Evolutionary conservation across 2,888 invertebrate species (phyloP), one percentile per base, ranked within the genome.

Genomic region (Aleiodes alternator): DNA sequence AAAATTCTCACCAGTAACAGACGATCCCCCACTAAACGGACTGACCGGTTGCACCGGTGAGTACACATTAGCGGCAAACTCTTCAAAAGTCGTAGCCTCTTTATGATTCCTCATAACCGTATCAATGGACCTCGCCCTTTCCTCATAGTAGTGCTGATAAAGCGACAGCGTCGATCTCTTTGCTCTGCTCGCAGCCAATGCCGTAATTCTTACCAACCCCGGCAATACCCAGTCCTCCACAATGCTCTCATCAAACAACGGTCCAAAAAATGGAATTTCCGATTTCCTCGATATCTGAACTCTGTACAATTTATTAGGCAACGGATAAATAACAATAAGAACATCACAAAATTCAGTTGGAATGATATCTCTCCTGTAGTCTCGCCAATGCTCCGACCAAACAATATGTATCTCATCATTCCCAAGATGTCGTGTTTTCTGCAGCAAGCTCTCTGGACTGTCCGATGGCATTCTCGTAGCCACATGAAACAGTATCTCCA

Each of bases 331-430:
- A 61, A 95, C 96, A 86, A 99, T 97, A 78, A 99, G 93, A 79
- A 99, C 97, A 92, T 99, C 99, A 90, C 98, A 99, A 92, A 99
- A 99, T 91, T 99, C 98, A 11, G 99, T 99, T 72, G 99, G 98
- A 87, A 99, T 95, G 84, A 98, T 98, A 87, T 98, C 98, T 74
- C 98, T 93, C 76, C 98, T 93, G 91, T 99, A 99, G 87, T 98
- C 97, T 79, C 98, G 93, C 90, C 93, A 93, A 90, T 99, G 98
- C 88, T 99, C 99, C 69, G 98, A 98, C 99, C 99, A 99, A 43
- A 99, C 98, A 80, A 99, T 97, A 89, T 99, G 99, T 76, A 99
- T 97, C 90, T 99, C 98, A 90, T 99, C 98, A 90, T 99, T 99
- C 64, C 98, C 98, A 80, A 99, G 92, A 91, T 99, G 98, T 4